Base-by-base conservation (phyloP, 2,888 invertebrate species). In the Stictocephala bisonia region DNA sequence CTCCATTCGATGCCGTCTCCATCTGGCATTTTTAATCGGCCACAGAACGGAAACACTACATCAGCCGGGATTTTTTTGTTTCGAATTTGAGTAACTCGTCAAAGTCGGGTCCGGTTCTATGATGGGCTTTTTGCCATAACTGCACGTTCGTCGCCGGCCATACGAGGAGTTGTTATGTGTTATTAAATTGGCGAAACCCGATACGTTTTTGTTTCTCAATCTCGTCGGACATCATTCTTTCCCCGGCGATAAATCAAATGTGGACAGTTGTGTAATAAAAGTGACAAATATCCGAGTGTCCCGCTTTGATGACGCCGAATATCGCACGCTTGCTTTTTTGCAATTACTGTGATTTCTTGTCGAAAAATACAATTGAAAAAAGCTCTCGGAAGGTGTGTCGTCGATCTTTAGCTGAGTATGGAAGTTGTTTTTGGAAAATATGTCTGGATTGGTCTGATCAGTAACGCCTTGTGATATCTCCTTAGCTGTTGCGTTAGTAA, bases 81-180 rank as follows among this genome's bases (percentile, higher is more conserved):
- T 18, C 56, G 31, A 31, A 31, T 31, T 56, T 56, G 26, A 56
- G 56, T 56, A 56, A 56, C 56, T 20, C 56, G 31, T 56, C 56
- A 56, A 56, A 56, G 31, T 24, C 11, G n/a, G 56, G n/a, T n/a
- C n/a, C 56, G 27, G 29, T 29, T 27, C 31, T 31, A 31, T 31
- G 24, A 29, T 27, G 24, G 53, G 18, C 26, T 56, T 56, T 56
- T 56, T 56, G 56, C 56, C 24, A 56, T 56, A 56, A n/a, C 56
- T 31, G 53, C 22, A 53, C 53, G n/a, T n/a, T n/a, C n/a, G n/a
- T n/a, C n/a, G n/a, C n/a, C n/a, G n/a, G n/a, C 31, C 56, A 26
- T 56, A 56, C 20, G 56, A 7, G 26, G 15, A 4, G 26, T 18
- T 18, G 31, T 56, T 56, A 27, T 29, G 56, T 56, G 27, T 56